Evolutionary conservation across 2,113 vertebrate species (phyloP).

Genomic region (Campylorhamphus procurvoides): DNA sequence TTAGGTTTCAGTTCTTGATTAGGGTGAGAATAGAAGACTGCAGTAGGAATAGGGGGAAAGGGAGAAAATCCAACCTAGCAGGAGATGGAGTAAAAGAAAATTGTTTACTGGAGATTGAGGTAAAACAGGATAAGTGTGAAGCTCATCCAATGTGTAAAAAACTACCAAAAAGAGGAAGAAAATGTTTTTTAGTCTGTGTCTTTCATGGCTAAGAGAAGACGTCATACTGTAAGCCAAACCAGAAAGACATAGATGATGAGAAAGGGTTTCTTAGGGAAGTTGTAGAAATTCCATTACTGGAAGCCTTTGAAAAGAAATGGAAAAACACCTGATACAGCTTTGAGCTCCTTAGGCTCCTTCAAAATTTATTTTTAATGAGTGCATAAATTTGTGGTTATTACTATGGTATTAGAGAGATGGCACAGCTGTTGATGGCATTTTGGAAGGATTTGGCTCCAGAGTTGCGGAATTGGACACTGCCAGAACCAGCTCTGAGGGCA

Average conservation of each 20-base stretch:
- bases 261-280: background rate
- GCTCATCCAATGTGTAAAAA: background rate
- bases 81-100: background rate
- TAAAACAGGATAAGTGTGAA: background rate
- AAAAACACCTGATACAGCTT: background rate
- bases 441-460: background rate
- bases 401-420: background rate
- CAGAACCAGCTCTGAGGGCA: background rate
- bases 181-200: background rate
- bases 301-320: background rate
- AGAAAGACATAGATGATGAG: background rate
- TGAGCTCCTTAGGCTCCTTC: background rate
- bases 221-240: background rate
- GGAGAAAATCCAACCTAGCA: background rate
- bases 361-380: background rate
- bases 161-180: background rate
- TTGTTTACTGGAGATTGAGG: background rate
- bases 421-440: background rate
- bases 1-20: background rate
- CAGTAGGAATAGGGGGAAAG: background rate
- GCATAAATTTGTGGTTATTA: background rate
- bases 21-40: background rate
- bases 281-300: background rate
- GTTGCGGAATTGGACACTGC: background rate
- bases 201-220: background rate